Conservation (phyloP, 2,888 invertebrate species). For the Osmoderma eremita region DNA sequence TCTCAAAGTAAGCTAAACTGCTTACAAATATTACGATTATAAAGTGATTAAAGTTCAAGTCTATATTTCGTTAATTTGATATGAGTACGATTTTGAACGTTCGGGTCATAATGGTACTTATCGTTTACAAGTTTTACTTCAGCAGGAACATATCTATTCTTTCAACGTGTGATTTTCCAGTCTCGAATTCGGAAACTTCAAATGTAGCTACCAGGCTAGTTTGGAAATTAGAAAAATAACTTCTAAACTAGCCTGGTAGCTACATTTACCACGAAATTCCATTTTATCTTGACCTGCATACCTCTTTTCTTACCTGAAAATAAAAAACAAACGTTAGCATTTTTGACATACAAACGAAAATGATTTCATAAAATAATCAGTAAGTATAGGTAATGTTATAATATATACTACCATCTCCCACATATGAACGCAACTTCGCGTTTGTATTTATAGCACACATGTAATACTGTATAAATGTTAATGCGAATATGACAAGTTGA, state of each 20-base stretch:
- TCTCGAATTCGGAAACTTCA: no score
- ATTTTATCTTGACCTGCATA: constrained; percentile 1
- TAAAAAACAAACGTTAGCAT: constrained; percentile 10
- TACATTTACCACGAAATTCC: constrained; percentile 12
- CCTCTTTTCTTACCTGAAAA: constrained; percentile 31
- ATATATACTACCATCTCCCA: neutral
- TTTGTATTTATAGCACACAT: neutral
- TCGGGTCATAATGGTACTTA: no score
- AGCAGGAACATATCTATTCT: no score
- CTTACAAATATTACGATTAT: no score
- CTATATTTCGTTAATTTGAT: no score
- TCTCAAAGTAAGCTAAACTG: no score
- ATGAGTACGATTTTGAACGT: no score
- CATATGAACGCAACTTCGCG: neutral
- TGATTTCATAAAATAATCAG: neutral
- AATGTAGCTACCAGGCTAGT: no score
- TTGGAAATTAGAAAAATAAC: no score
- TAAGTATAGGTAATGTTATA: neutral
- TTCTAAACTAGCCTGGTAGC: neutral
- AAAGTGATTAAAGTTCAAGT: no score
- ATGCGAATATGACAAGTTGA: constrained; percentile 27
- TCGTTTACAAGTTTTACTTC: no score
- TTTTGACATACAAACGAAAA: neutral
- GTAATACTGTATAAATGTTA: constrained; percentile 11
- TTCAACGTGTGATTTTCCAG: no score